These are phyloP conservation scores for Pseudomugil gertrudae DNA, from an alignment of 2,797 vertebrate species.

Conservation along the genomic window DNA sequence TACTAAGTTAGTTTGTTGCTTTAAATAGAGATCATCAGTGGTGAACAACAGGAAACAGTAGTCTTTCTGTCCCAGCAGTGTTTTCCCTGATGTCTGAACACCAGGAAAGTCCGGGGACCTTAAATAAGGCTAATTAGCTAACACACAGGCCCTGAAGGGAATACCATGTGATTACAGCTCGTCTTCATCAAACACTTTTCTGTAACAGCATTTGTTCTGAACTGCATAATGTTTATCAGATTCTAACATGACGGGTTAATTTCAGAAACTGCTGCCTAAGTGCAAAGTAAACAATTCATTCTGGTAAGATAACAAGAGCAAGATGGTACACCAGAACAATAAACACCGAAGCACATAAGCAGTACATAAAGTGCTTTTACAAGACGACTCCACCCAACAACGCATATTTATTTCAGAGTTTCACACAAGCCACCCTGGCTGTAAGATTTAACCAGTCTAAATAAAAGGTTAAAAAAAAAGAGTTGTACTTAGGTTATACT, in stretches of 20 bases:
- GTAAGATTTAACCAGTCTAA: too few species aligned
- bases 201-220: not conserved
- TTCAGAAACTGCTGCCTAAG: not conserved
- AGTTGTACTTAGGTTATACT: too few species aligned
- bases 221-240: not conserved
- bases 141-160: conserved; percentile 54
- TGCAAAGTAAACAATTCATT: conserved; percentile 5
- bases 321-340: not conserved
- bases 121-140: conserved; percentile 65
- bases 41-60: conserved; percentile 58
- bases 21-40: conserved; percentile 56
- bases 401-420: not conserved
- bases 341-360: not conserved
- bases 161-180: conserved; percentile 48
- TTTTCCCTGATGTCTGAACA: conserved; percentile 55
- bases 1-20: conserved; percentile 57
- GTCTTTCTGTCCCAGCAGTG: conserved; percentile 59
- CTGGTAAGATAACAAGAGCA: not conserved
- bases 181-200: conserved; percentile 36
- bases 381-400: not conserved
- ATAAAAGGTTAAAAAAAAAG: too few species aligned
- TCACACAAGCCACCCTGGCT: not conserved
- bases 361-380: not conserved
- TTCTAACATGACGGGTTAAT: not conserved
- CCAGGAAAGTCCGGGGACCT: conserved; percentile 51